Evolutionary conservation across 1,140 invertebrate genomes (phyloP).

Genomic region (Papilio machaon): DNA sequence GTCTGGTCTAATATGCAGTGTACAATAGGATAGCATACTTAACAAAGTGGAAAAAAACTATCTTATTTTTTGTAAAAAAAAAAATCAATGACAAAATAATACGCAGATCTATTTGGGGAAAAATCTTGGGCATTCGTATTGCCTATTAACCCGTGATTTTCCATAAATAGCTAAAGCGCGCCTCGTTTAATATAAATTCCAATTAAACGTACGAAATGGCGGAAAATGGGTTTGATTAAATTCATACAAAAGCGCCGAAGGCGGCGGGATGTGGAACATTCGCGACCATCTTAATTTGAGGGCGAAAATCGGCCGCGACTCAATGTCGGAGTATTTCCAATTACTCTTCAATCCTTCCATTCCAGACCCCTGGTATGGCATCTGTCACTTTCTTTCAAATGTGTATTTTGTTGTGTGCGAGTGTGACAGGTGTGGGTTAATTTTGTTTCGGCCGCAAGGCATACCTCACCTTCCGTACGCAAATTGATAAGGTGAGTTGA

Average conservation of each 20-base stretch:
- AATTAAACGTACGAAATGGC: constrained; percentile 56
- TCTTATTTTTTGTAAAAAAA: background rate
- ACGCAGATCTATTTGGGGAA: background rate
- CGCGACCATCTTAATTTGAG: constrained; percentile 61
- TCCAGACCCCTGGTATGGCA: constrained; percentile 57
- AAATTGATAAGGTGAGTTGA: constrained; percentile 61
- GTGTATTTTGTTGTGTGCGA: constrained; percentile 46
- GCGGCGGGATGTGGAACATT: constrained; percentile 56
- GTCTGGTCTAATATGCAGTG: no score
- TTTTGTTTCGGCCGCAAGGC: constrained; percentile 58
- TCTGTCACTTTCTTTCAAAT: constrained; percentile 52
- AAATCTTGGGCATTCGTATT: constrained; percentile 3
- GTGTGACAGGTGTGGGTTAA: constrained; percentile 54
- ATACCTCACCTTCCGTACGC: constrained; percentile 57
- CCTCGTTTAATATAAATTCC: constrained; percentile 60
- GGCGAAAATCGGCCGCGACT: constrained; percentile 55
- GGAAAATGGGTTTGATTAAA: constrained; percentile 67
- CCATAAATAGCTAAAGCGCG: constrained; percentile 27
- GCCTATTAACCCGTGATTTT: constrained; percentile 10
- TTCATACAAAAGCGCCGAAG: constrained; percentile 62
- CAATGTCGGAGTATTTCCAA: constrained; percentile 67
- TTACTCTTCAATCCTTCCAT: constrained; percentile 69
- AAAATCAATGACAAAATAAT: background rate
- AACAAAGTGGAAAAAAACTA: no score
- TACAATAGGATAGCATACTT: no score